phyloP scores from a whole-genome alignment of 1,140 invertebrate species.

The Eupeodes corollae region DNA sequence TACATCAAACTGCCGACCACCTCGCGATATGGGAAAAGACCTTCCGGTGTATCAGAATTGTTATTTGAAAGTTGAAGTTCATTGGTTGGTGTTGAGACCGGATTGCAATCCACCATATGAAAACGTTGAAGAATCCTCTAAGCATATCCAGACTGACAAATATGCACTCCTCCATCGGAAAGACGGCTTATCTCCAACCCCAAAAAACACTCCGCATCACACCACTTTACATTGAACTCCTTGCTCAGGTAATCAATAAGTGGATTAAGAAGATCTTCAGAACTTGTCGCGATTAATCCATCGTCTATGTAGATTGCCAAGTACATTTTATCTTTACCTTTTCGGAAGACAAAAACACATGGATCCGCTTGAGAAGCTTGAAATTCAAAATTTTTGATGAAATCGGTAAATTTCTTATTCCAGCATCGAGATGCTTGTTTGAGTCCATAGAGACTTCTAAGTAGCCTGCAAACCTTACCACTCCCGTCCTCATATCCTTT shows the following conservation, averaged over 20 bases:
- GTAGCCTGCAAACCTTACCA: slow-evolving; percentile 7
- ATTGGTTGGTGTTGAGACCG: slow-evolving; percentile 24
- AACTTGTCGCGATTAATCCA: slow-evolving; percentile 23
- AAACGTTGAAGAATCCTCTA: slow-evolving; percentile 27
- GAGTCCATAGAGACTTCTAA: slow-evolving; percentile 17
- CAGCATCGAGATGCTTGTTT: slow-evolving; percentile 20
- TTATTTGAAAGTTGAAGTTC: neutral
- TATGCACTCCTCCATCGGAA: slow-evolving; percentile 9
- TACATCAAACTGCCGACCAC: slow-evolving; percentile 33
- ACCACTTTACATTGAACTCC: slow-evolving; percentile 20
- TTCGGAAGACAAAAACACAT: slow-evolving; percentile 22
- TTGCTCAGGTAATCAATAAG: slow-evolving; percentile 15
- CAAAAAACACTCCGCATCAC: slow-evolving; percentile 14
- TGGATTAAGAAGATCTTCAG: slow-evolving; percentile 8
- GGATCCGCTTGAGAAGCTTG: slow-evolving; percentile 22
- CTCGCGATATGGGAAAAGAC: slow-evolving; percentile 17
- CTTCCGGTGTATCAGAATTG: neutral
- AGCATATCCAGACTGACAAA: slow-evolving; percentile 26
- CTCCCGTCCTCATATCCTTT: slow-evolving; percentile 12
- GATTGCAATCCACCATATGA: slow-evolving; percentile 26
- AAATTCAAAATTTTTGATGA: slow-evolving; percentile 23
- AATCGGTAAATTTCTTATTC: slow-evolving; percentile 17
- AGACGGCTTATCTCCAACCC: slow-evolving; percentile 19
- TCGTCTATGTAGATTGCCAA: slow-evolving; percentile 36
- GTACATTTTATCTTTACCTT: slow-evolving; percentile 15